A percentile compares a stretch with the other conserved stretches of the same genome.
These are phyloP conservation scores for Aphaenogaster floridana DNA, from an alignment of 1,140 invertebrate genomes.

Conservation along the genomic window DNA sequence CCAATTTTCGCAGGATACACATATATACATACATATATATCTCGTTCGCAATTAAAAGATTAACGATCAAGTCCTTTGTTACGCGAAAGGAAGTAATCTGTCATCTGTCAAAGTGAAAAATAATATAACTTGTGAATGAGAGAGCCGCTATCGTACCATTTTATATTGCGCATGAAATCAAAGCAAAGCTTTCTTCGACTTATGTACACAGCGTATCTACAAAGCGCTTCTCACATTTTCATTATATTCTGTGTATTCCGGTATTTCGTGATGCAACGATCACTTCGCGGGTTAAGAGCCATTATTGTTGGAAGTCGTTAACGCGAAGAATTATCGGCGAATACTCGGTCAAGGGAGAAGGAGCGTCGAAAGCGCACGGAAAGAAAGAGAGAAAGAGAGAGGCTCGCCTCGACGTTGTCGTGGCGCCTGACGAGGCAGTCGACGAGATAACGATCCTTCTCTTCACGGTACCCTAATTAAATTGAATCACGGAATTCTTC, in stretches of 20 bases:
- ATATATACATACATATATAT: not conserved
- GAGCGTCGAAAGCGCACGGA: constrained; percentile 44
- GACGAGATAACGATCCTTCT: constrained; percentile 75
- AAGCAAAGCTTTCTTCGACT: not conserved
- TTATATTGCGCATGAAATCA: not conserved
- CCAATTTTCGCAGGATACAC: not conserved
- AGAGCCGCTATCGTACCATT: not conserved
- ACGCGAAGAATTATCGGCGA: constrained; percentile 55
- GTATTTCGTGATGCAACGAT: constrained; percentile 42
- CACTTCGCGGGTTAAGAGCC: constrained; percentile 49
- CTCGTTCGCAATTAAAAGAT: not conserved
- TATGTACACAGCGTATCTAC: not conserved
- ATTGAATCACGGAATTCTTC: constrained; percentile 83
- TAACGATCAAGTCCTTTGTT: not conserved
- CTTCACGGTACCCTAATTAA: constrained; percentile 82
- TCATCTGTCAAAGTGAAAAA: not conserved
- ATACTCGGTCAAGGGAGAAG: constrained; percentile 18
- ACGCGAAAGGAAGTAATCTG: not conserved
- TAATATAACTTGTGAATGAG: not conserved
- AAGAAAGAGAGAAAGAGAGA: not conserved
- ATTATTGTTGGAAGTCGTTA: constrained; percentile 58
- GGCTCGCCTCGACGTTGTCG: constrained; percentile 39
- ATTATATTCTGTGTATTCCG: not conserved
- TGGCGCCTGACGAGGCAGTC: constrained; percentile 42
- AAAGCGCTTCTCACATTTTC: not conserved